Conservation (phyloP, 2,797 vertebrate species). For the Sphenodon punctatus region DNA sequence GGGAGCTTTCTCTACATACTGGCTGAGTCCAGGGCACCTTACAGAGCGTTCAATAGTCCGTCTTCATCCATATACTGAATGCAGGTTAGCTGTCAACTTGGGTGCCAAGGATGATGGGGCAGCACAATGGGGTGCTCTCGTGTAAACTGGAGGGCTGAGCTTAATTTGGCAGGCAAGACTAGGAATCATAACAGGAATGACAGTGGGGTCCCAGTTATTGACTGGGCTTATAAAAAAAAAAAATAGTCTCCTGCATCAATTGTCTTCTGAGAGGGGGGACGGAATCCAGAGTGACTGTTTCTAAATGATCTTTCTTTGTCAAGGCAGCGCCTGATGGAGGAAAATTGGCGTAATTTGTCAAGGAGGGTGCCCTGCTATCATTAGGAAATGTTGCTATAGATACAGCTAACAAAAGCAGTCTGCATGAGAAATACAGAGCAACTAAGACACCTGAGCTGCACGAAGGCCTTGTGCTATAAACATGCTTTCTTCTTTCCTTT, state of each 20-base stretch:
- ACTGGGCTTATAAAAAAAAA: not conserved
- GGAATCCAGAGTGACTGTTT: not conserved
- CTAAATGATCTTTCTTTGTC: not conserved
- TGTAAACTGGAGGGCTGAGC: not conserved
- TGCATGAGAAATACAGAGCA: not conserved
- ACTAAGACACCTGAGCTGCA: not conserved
- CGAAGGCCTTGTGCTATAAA: not conserved
- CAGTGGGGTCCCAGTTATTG: not conserved
- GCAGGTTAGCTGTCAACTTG: not conserved
- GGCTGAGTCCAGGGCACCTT: not conserved
- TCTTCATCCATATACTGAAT: not conserved
- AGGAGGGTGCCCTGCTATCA: not conserved
- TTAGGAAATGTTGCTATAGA: slow-evolving; percentile 6
- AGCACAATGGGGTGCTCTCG: not conserved
- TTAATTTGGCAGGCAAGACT: not conserved
- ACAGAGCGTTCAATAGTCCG: not conserved
- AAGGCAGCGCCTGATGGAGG: not conserved
- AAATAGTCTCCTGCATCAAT: not conserved
- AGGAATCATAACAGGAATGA: not conserved
- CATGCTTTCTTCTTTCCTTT: not conserved
- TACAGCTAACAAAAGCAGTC: not conserved
- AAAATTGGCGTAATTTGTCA: slow-evolving; percentile 16
- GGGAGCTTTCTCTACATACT: not conserved
- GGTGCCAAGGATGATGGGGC: not conserved
- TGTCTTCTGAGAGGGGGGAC: not conserved